These are phyloP conservation scores for Mesochorus sp. DNA, from an alignment of 2,888 invertebrate genomes.

Conservation along the genomic window DNA sequence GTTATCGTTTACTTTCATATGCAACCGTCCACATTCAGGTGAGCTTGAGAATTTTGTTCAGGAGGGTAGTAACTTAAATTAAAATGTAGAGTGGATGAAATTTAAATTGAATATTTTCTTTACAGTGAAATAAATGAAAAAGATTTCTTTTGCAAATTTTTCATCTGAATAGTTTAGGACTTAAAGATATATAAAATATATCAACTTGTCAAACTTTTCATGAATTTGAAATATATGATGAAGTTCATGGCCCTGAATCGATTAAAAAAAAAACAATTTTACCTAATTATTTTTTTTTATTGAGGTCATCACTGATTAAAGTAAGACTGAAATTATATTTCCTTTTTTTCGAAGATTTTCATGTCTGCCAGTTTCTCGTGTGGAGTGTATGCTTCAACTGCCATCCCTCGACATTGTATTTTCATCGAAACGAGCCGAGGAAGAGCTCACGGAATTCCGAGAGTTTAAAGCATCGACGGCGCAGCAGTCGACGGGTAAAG, in stretches of 20 bases:
- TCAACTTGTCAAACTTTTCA: no score
- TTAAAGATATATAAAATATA: no score
- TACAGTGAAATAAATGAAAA: no score
- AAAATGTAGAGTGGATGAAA: no score
- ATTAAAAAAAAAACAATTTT: background rate
- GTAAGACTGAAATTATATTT: background rate
- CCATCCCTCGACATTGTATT: slow-evolving; percentile 99
- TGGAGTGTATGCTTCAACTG: slow-evolving; percentile 97
- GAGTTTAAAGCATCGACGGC: slow-evolving; percentile 80
- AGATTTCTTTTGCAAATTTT: no score
- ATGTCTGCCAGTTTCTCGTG: slow-evolving; percentile 96
- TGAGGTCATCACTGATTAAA: background rate
- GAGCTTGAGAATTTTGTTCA: slow-evolving; percentile 11
- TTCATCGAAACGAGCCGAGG: slow-evolving; percentile 94
- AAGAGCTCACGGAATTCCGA: slow-evolving; percentile 84
- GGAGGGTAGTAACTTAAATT: no score
- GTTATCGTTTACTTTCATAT: slow-evolving; percentile 99
- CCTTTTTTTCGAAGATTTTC: slow-evolving; percentile 87
- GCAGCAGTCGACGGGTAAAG: slow-evolving; percentile 69
- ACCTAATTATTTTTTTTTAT: background rate
- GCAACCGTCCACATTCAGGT: slow-evolving; percentile 95
- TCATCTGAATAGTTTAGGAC: no score
- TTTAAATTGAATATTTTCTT: no score
- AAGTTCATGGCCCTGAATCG: no score
- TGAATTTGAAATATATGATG: no score